These are phyloP conservation scores for Diaprepes abbreviatus DNA, from an alignment of 2,888 invertebrate species.

Conservation along the genomic window DNA sequence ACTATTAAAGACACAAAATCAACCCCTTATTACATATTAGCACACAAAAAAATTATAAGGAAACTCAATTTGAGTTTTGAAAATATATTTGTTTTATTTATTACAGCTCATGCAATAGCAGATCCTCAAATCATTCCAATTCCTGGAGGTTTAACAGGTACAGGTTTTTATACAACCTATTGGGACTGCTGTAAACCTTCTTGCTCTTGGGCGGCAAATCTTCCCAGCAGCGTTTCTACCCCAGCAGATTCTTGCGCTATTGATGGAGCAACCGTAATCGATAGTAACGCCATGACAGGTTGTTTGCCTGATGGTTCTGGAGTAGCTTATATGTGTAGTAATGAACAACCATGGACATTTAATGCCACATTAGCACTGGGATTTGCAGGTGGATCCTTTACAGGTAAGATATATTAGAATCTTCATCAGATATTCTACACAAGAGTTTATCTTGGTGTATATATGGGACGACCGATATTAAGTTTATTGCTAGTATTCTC, in stretches of 20 bases:
- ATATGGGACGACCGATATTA: too few relatives aligned
- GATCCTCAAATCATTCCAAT: not conserved
- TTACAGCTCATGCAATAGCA: not conserved
- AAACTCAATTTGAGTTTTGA: too few relatives aligned
- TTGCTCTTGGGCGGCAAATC: not conserved
- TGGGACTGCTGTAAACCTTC: slow-evolving; percentile 1
- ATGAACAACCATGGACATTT: slow-evolving; percentile 28
- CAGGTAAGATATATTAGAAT: not conserved
- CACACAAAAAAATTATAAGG: too few relatives aligned
- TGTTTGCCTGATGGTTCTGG: not conserved
- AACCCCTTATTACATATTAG: too few relatives aligned
- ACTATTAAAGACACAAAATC: too few relatives aligned
- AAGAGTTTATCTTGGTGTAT: too few relatives aligned
- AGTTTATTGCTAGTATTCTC: too few relatives aligned
- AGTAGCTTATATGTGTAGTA: slow-evolving; percentile 31
- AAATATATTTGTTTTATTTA: too few relatives aligned
- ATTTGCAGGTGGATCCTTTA: slow-evolving; percentile 40
- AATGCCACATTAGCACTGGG: slow-evolving; percentile 40
- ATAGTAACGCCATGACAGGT: not conserved
- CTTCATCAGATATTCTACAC: too few relatives aligned
- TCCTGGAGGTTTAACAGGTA: not conserved
- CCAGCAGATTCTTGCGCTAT: not conserved
- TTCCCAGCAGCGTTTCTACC: not conserved
- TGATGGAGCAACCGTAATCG: not conserved
- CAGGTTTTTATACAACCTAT: not conserved